Percentiles rank a stretch among this genome's conserved stretches.
phyloP scores from a whole-genome alignment of 1,140 invertebrate species.

The Hylaeus anthracinus region DNA sequence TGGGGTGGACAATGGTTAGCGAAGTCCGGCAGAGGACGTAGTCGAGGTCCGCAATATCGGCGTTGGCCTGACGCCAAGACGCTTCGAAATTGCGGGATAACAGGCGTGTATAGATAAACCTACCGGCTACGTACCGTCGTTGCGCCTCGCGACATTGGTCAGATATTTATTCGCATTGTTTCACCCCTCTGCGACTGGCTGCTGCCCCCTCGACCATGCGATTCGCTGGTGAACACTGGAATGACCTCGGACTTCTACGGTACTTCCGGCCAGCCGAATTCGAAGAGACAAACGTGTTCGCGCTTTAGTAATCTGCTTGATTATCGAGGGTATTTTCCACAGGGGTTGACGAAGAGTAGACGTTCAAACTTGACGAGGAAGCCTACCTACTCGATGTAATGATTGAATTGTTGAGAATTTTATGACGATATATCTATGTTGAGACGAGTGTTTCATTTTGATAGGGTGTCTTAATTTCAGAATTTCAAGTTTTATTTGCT shows the following conservation, averaged over 20 bases:
- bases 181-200: neutral
- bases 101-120: conserved; percentile 33
- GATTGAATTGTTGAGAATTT: no score
- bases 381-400: no score
- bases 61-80: conserved; percentile 72
- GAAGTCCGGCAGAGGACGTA: conserved; percentile 53
- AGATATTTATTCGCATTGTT: conserved; percentile 75
- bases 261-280: conserved; percentile 11
- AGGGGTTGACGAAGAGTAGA: neutral
- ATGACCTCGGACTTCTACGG: neutral
- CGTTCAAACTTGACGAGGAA: no score
- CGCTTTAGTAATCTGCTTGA: neutral
- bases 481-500: no score
- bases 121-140: conserved; percentile 14
- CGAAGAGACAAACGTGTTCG: neutral
- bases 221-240: conserved; percentile 11
- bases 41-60: conserved; percentile 65
- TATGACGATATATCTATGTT: no score
- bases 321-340: neutral
- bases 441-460: no score
- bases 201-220: neutral
- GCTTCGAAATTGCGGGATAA: conserved; percentile 71
- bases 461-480: no score
- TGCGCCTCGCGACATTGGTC: conserved; percentile 32
- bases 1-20: conserved; percentile 72